Evolutionary conservation across 2,888 invertebrate genomes (phyloP).

Genomic region (Asteroscopus sphinx): DNA sequence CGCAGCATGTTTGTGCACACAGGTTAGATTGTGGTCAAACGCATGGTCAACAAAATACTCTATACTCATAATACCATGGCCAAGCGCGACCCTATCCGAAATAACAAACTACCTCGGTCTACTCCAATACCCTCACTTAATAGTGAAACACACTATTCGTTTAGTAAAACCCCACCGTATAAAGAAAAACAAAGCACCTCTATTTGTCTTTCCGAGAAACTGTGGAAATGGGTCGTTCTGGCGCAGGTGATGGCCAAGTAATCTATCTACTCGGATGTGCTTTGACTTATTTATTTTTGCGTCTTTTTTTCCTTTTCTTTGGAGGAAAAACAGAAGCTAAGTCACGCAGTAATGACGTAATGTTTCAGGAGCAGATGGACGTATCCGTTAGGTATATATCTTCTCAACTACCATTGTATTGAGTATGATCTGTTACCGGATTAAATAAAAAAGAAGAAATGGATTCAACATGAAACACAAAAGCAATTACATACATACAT

Average conservation of each 20-base stretch:
- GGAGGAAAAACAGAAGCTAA: constrained; percentile 3
- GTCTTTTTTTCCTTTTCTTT: constrained; percentile 30
- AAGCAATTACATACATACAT: too few relatives aligned
- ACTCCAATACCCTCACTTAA: background rate
- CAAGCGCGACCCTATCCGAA: background rate
- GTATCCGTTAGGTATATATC: too few relatives aligned
- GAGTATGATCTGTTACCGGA: too few relatives aligned
- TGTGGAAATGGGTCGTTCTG: constrained; percentile 5
- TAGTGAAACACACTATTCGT: too few relatives aligned
- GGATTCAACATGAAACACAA: too few relatives aligned
- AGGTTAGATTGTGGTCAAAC: too few relatives aligned
- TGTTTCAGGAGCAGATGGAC: constrained; percentile 1
- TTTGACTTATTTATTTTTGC: constrained; percentile 44
- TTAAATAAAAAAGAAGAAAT: too few relatives aligned
- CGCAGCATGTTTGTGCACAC: too few relatives aligned
- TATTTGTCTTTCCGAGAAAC: constrained; percentile 20
- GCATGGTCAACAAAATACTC: too few relatives aligned
- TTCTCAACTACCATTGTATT: too few relatives aligned
- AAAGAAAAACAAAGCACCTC: constrained; percentile 20
- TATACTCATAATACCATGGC: too few relatives aligned
- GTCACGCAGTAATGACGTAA: constrained; percentile 17
- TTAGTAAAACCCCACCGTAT: background rate
- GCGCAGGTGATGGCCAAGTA: constrained; percentile 40
- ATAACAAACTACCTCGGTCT: too few relatives aligned
- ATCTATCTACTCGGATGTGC: constrained; percentile 36